These are phyloP conservation scores for Eugnorisma glareosa DNA, from an alignment of 2,888 invertebrate genomes.

Conservation along the genomic window DNA sequence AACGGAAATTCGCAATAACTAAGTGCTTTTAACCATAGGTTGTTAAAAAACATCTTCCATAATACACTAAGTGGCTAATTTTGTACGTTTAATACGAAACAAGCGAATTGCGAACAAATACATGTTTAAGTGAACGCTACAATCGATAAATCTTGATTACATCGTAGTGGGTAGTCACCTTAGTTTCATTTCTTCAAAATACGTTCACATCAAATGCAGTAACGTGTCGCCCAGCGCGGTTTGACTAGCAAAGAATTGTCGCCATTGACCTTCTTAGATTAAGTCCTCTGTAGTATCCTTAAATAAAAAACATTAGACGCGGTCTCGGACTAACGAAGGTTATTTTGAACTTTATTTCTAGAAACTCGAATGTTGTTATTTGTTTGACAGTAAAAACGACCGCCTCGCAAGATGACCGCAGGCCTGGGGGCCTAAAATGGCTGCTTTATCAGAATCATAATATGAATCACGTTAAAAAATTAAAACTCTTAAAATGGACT, in stretches of 20 bases:
- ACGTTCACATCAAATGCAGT: slow-evolving; percentile 10
- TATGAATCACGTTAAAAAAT: too few relatives aligned
- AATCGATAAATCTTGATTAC: not conserved
- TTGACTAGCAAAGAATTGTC: not conserved
- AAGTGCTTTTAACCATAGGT: not conserved
- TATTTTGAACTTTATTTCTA: not conserved
- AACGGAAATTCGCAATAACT: slow-evolving; percentile 4
- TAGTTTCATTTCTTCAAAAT: not conserved
- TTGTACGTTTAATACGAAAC: not conserved
- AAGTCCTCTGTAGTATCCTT: not conserved
- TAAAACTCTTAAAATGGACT: too few relatives aligned
- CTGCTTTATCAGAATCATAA: too few relatives aligned
- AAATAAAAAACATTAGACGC: not conserved
- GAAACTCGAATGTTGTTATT: not conserved
- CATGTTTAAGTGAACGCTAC: not conserved
- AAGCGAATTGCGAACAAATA: not conserved
- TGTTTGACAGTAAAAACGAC: not conserved
- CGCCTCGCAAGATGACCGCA: not conserved
- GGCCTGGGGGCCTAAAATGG: too few relatives aligned
- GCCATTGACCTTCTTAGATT: not conserved
- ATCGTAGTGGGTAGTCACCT: not conserved
- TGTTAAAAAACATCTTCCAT: not conserved
- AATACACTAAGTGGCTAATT: not conserved
- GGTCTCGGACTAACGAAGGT: not conserved
- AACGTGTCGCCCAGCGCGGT: not conserved